A percentile compares a stretch with the other conserved stretches of the same genome.
Evolutionary conservation across 2,797 vertebrate species (phyloP).

Genomic region (Crocidura indochinensis): DNA sequence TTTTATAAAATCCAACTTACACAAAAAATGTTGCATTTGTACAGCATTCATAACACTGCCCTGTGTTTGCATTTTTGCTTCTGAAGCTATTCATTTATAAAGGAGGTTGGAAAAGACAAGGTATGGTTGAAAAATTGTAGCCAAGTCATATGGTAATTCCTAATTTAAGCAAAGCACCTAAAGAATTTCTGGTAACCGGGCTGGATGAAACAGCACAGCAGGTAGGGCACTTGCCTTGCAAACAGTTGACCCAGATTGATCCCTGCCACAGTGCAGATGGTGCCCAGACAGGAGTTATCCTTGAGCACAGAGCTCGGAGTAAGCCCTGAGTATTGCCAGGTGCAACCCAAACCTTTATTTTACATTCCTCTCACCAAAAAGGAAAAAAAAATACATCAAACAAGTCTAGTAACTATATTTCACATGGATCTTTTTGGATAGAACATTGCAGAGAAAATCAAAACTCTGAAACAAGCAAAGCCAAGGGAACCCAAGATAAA

Average conservation of each 20-base stretch:
- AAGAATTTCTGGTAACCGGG: slow-evolving; percentile 22
- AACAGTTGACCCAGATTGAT: too few species aligned
- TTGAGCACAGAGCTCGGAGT: too few species aligned
- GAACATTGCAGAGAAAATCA: slow-evolving; percentile 49
- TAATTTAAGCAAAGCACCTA: not conserved
- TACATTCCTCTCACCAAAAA: too few species aligned
- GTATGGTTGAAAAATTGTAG: slow-evolving; percentile 52
- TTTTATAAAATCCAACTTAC: slow-evolving; percentile 82
- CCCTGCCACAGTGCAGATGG: too few species aligned
- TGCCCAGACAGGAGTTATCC: too few species aligned
- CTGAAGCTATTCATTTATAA: slow-evolving; percentile 34
- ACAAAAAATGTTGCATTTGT: slow-evolving; percentile 70
- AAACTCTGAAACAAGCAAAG: slow-evolving; percentile 65
- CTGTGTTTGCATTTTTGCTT: slow-evolving; percentile 68
- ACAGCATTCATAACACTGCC: slow-evolving; percentile 47
- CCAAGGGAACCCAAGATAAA: slow-evolving; percentile 48
- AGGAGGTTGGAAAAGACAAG: slow-evolving; percentile 38
- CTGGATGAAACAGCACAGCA: too few species aligned
- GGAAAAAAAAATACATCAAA: too few species aligned
- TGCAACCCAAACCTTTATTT: too few species aligned
- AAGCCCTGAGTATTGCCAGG: too few species aligned
- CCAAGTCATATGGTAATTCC: slow-evolving; percentile 55
- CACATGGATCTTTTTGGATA: not conserved
- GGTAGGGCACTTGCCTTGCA: too few species aligned
- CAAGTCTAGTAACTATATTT: not conserved